These are phyloP conservation scores for Erynnis tages DNA, from an alignment of 2,888 invertebrate species.

Conservation along the genomic window DNA sequence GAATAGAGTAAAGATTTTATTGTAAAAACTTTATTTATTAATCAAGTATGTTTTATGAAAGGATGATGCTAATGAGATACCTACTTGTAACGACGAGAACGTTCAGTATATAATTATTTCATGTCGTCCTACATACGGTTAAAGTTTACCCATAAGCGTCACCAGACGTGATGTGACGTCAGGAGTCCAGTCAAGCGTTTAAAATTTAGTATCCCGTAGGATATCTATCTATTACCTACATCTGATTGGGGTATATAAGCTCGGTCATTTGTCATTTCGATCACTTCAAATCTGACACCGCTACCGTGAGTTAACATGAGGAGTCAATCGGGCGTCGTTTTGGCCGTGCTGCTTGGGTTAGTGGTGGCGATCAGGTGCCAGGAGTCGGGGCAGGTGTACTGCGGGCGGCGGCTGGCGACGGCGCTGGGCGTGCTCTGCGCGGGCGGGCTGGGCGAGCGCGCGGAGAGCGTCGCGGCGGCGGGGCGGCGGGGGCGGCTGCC, in stretches of 20 bases:
- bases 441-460: slow-evolving; percentile 30
- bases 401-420: slow-evolving; percentile 7
- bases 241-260: too few relatives aligned
- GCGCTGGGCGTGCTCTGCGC: slow-evolving; percentile 34
- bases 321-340: background rate
- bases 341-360: slow-evolving; percentile 1
- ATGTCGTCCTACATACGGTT: background rate
- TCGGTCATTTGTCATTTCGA: too few relatives aligned
- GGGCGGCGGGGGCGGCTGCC: too few relatives aligned
- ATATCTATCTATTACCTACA: background rate
- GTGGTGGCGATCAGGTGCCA: slow-evolving; percentile 13
- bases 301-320: too few relatives aligned
- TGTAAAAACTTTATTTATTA: too few relatives aligned
- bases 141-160: background rate
- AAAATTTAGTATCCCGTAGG: background rate
- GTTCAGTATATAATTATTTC: too few relatives aligned
- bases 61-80: too few relatives aligned
- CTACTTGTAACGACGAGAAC: too few relatives aligned
- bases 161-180: slow-evolving; percentile 2
- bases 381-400: slow-evolving; percentile 19
- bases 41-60: too few relatives aligned
- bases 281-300: too few relatives aligned
- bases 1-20: too few relatives aligned
- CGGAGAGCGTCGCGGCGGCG: too few relatives aligned
- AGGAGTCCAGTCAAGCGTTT: background rate